Percentiles rank a stretch among this genome's conserved stretches.
Evolutionary conservation across 2,797 vertebrate species (phyloP).

Genomic region (Fistularia commersonii): DNA sequence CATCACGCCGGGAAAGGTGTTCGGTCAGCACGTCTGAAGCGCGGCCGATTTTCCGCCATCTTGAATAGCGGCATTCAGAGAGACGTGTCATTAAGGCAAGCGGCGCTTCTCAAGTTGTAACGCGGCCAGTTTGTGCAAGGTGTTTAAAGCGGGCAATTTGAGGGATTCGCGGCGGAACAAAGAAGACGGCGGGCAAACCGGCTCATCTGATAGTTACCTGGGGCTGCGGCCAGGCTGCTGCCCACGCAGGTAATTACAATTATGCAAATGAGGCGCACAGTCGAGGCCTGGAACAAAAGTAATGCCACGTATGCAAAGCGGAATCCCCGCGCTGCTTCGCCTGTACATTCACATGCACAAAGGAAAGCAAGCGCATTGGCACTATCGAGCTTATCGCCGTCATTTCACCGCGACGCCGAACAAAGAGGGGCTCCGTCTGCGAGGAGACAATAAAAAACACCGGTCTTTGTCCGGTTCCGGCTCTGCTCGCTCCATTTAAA

Average conservation of each 20-base stretch:
- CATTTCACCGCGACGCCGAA: too few relatives aligned
- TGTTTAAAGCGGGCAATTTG: constrained; percentile 60
- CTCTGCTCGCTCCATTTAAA: too few relatives aligned
- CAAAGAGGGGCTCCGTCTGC: too few relatives aligned
- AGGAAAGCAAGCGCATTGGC: too few relatives aligned
- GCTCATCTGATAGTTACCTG: constrained; percentile 60
- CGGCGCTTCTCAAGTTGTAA: constrained; percentile 32
- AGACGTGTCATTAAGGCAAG: constrained; percentile 62
- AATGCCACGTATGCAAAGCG: constrained; percentile 33
- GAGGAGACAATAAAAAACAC: too few relatives aligned
- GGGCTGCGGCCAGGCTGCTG: constrained; percentile 51
- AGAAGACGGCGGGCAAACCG: constrained; percentile 33
- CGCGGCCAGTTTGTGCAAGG: constrained; percentile 28
- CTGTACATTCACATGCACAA: constrained; percentile 16
- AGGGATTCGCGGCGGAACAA: constrained; percentile 46
- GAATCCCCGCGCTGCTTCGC: constrained; percentile 27
- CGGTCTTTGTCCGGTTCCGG: too few relatives aligned
- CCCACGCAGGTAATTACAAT: constrained; percentile 73
- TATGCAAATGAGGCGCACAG: constrained; percentile 63
- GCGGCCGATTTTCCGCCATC: constrained; percentile 15
- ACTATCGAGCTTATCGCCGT: too few relatives aligned
- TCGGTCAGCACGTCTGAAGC: constrained; percentile 49
- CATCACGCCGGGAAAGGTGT: constrained; percentile 38
- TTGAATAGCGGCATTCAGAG: constrained; percentile 14
- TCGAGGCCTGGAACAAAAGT: constrained; percentile 53